Percentiles rank a stretch among this genome's conserved stretches.
Evolutionary conservation across 2,888 invertebrate genomes (phyloP).

Genomic region (Oscheius sp.): DNA sequence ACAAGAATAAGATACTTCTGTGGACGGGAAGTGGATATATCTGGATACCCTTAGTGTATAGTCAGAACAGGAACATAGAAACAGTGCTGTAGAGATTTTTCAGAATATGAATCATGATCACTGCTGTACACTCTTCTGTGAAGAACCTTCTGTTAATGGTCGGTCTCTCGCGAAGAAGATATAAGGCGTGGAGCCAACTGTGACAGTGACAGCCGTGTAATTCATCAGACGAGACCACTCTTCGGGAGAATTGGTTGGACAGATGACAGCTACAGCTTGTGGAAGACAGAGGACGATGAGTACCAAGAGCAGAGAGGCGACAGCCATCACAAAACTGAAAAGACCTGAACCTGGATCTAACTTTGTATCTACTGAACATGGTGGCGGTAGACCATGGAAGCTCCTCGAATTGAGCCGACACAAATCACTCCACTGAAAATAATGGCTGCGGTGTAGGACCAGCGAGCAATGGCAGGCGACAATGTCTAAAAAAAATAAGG

Average conservation of each 20-base stretch:
- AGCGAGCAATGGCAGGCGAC: constrained; percentile 45
- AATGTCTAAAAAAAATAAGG: constrained; percentile 42
- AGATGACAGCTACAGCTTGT: constrained; percentile 40
- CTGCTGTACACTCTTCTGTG: no score
- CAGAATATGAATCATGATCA: no score
- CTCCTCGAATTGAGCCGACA: constrained; percentile 58
- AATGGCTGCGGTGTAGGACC: constrained; percentile 58
- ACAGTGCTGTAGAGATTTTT: no score
- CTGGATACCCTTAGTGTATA: no score
- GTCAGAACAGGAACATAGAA: no score
- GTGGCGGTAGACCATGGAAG: constrained; percentile 47
- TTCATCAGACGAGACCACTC: constrained; percentile 15
- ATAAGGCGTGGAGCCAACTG: constrained; percentile 7
- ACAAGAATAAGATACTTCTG: no score
- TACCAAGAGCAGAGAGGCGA: constrained; percentile 44
- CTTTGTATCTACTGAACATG: constrained; percentile 24
- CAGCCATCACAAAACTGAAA: constrained; percentile 40
- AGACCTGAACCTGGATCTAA: no score
- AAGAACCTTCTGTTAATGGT: background rate
- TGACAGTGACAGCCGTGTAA: constrained; percentile 8
- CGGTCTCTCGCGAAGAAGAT: constrained; percentile 10
- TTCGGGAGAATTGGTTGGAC: constrained; percentile 42
- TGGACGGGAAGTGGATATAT: no score
- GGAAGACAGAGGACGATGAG: constrained; percentile 43
- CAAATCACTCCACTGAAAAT: constrained; percentile 58